Base-by-base conservation (phyloP, 2,888 invertebrate genomes). In the Cephus pygmeus region DNA sequence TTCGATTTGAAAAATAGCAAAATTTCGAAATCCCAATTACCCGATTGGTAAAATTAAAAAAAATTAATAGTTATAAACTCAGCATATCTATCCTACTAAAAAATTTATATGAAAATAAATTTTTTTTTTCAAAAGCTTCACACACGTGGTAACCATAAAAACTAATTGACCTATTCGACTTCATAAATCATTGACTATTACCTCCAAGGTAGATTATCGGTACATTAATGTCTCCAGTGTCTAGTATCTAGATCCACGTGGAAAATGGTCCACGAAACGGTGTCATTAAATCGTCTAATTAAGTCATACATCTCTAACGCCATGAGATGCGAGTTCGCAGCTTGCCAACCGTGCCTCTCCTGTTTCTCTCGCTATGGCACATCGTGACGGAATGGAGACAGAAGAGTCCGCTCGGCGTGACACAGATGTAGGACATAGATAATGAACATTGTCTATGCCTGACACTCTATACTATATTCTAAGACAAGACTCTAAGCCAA, bases 341-440 rank as follows among this genome's bases (percentile, higher is more conserved):
- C 15, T 31, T 1, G 71, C 71, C 31, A 34, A 12, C 71, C 9
- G 71, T 31, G 31, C 71, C 12, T 34, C 23, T 34, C 33, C 71
- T 71, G 33, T 71, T 56, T 56, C 56, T 56, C 56, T 23, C 23
- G 56, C 23, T 56, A 56, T 9, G 56, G 23, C 56, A 23, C 56
- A 56, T 71, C 71, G 71, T 71, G 71, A 71, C 34, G 36, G 69
- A n/a, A 34, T 33, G 31, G 71, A 35, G 35, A 73, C 73, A 76
- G 78, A 78, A 78, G 78, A 78, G 73, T 73, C 73, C 35, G 56
- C 56, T 71, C 78, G 40, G 71, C 78, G 73, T 76, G 75, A 73
- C 75, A 73, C 73, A 78, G 78, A 78, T 78, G 73, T 78, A 73
- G 78, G 78, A 75, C 78, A 78, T 33, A 76, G 78, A 78, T 78